Base-by-base conservation (phyloP, 2,113 vertebrate genomes). In the Lophotis ruficrista region DNA sequence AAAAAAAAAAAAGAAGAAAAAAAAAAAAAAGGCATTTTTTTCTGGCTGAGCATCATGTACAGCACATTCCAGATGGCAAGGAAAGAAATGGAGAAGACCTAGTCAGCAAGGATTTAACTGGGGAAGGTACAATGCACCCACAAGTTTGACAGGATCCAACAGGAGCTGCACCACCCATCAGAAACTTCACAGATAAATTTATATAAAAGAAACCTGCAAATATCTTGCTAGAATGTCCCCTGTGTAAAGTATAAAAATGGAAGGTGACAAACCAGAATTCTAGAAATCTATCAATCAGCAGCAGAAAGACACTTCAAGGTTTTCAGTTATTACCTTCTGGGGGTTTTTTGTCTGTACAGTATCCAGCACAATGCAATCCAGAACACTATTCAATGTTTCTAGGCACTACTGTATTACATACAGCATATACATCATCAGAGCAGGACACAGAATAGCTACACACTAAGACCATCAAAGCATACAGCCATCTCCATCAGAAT, bases 11-110 rank as follows among this genome's bases (percentile, higher is more conserved):
- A 91, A 56, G 28, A 14, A 41, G 28, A 14, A 41, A 41, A 5
- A 41, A 41, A 41, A 14, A 81, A 93, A 87, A 93, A 91, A 56
- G 31, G 28, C 9, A 11, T 65, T 93, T 93, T 96, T 89, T 93
- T 70, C 82, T 93, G 87, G 87, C 53, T 81, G 75, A 93, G 61
- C 81, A 83, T 77, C 84, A 83, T 76, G 83, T 94, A 95, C 79
- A 96, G 94, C 94, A 96, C 89, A 84, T 93, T 96, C 92, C 95
- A 97, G 93, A 90, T 96, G 91, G 90, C 57, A 95, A 80, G 70
- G 58, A 54, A 50, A 35, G 60, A 78, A 61, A 83, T 54, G 71
- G 45, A 97, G 92, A 94, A 97, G 84, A 82, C 54, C 88, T 57
- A 65, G 45, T 83, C 73, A 69, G 72, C 80, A 91, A 89, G 38